phyloP scores from a whole-genome alignment of 2,113 vertebrate species.

The Accipiter virgatus region DNA sequence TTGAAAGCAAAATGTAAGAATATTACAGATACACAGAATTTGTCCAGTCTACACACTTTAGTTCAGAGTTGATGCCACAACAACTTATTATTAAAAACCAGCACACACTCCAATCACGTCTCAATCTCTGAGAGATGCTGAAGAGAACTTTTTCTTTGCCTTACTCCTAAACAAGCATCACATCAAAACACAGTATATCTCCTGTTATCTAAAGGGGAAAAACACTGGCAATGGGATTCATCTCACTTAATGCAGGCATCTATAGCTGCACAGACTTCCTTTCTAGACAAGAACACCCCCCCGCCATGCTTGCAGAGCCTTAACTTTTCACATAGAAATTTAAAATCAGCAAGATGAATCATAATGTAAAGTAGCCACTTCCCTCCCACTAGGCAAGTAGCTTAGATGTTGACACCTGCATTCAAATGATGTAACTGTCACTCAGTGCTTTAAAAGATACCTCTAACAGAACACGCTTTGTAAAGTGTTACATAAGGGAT shows the following conservation, averaged over 20 bases:
- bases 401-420: background rate
- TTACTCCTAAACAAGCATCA: background rate
- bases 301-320: background rate
- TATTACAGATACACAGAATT: background rate
- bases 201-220: background rate
- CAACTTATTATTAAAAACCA: background rate
- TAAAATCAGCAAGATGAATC: background rate
- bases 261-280: background rate
- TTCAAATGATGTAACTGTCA: background rate
- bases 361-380: background rate
- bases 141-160: background rate
- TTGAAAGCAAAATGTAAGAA: background rate
- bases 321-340: background rate
- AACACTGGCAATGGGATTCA: background rate
- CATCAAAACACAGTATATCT: background rate
- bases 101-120: background rate
- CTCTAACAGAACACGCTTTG: background rate
- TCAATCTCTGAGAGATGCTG: background rate
- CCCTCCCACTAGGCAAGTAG: background rate
- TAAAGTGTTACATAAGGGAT: background rate
- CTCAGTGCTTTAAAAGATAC: background rate
- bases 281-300: background rate
- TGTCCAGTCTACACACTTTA: background rate
- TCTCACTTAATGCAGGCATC: background rate
- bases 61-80: background rate